Evolutionary conservation across 1,140 invertebrate genomes (phyloP), one percentile per base, ranked within the genome.

Genomic region (Paraescarpia echinospica): DNA sequence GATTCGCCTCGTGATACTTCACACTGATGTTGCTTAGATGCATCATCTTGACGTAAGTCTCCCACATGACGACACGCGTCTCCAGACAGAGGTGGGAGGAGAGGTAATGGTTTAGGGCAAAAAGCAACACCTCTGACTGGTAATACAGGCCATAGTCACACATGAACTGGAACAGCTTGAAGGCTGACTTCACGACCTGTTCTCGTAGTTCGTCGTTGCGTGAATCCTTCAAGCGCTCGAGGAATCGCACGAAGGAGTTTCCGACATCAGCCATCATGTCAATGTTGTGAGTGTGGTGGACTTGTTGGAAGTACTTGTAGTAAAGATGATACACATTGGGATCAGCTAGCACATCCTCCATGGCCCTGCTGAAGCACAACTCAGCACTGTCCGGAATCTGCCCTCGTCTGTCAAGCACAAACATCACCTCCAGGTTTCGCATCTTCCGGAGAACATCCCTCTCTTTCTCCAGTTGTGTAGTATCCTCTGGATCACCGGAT

Each of bases 401-500:
- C 93, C 94, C 94, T 33, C 94, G 93, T 41, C 93, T 93, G 18
- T 94, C 92, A 90, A 95, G 91, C 22, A 97, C 96, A 96, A 99
- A 98, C 0, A 98, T 98, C 95, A 99, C 98, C 95, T 98, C 98
- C 90, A 99, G 96, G 96, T 99, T 99, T 94, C 98, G 98, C 95
- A 98, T 98, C 96, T 99, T 99, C 95, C 99, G 98, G 94, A 98
- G 97, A 2, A 99, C 98, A 96, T 98, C 98, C 98, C 99, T 99
- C 96, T 99, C 99, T 91, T 97, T 97, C 95, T 99, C 98, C 98
- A 99, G 98, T 96, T 98, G 99, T 95, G 98, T 98, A 97, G 93
- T 91, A 89, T 95, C 95, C 35, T 93, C 94, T 48, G 93, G 92
- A 35, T 93, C 90, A 48, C 88, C 33, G 34, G 94, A 94, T 34